Conservation (phyloP, 2,797 vertebrate species). For the Platalea minor region DNA sequence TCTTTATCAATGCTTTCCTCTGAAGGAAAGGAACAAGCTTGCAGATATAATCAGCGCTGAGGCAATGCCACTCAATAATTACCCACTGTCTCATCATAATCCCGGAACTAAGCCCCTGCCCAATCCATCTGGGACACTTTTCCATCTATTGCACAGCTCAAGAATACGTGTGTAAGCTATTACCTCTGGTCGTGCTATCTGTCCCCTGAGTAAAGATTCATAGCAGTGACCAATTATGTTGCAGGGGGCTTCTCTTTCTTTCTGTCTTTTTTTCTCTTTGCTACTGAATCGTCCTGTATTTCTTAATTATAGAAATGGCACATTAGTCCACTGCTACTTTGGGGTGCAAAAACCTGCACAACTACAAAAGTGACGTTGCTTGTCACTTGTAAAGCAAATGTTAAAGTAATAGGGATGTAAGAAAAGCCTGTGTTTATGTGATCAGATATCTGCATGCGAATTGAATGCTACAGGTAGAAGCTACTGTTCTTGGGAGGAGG, state of each 20-base stretch:
- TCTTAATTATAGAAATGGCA: slow-evolving; percentile 57
- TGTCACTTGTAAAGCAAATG: neutral
- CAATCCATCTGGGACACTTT: slow-evolving; percentile 94
- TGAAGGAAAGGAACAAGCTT: slow-evolving; percentile 80
- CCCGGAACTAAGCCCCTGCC: slow-evolving; percentile 93
- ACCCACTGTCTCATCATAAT: slow-evolving; percentile 93
- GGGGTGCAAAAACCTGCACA: slow-evolving; percentile 12
- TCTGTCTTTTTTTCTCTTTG: neutral
- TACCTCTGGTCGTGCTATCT: slow-evolving; percentile 74
- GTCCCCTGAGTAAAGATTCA: slow-evolving; percentile 73
- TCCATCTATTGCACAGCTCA: slow-evolving; percentile 78
- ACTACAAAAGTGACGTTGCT: neutral
- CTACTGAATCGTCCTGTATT: slow-evolving; percentile 28
- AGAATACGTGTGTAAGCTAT: slow-evolving; percentile 78
- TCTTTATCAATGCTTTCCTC: slow-evolving; percentile 82
- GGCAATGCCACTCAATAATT: slow-evolving; percentile 89
- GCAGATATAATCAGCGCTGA: slow-evolving; percentile 88
- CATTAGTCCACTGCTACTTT: neutral
- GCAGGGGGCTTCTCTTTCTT: slow-evolving; percentile 20
- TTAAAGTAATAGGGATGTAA: neutral
- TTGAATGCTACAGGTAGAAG: neutral
- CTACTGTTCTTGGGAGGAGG: neutral
- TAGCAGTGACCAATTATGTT: slow-evolving; percentile 79
- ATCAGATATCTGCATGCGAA: neutral
- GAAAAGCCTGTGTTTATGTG: neutral